Evolutionary conservation across 2,888 invertebrate species (phyloP), one percentile per base, ranked within the genome.

Genomic region (Andrena chrysosceles): DNA sequence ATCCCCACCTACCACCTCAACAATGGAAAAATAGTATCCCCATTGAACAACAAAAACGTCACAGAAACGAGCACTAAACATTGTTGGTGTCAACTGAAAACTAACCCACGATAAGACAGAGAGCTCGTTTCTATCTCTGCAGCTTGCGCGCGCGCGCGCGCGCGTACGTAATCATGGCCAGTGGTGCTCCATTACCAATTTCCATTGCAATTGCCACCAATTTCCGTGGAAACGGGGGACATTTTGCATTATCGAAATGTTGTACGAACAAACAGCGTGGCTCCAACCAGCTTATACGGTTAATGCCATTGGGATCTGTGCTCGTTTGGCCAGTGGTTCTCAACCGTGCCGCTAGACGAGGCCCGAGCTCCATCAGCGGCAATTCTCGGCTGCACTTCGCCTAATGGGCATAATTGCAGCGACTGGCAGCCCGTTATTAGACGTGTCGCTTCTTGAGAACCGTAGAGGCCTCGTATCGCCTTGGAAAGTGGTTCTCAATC

Each of bases 391-490:
- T 48, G 52, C 67, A 73, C 59, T 56, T 56, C 68, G 74, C n/a
- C 10, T 74, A 68, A 78, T 69, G 48, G 74, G 29, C 54, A 74
- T 78, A 78, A 78, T 78, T 74, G 68, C 56, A 31, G 54, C 10
- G 31, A 56, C 74, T 69, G 48, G 7, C 35, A n/a, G 60, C 52
- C 66, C 67, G 78, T 74, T 74, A 78, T 68, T 78, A 78, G 62
- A 56, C 78, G 23, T 56, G 78, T 74, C 74, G 78, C 63, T 74
- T 63, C 78, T 74, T 74, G 74, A 78, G 74, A 78, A 74, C 74
- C 63, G 68, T 68, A 16, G 60, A 70, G 67, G 48, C 20, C 63
- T 68, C 62, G 62, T 63, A 23, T 52, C 42, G 23, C 49, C 23
- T 6, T 4, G 42, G 1, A 0, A 59, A 72, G 66, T 23, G 67